A percentile compares a stretch with the other conserved stretches of the same genome.
Conservation (phyloP, 2,797 vertebrate species). For the Lagocephalus sceleratus region DNA sequence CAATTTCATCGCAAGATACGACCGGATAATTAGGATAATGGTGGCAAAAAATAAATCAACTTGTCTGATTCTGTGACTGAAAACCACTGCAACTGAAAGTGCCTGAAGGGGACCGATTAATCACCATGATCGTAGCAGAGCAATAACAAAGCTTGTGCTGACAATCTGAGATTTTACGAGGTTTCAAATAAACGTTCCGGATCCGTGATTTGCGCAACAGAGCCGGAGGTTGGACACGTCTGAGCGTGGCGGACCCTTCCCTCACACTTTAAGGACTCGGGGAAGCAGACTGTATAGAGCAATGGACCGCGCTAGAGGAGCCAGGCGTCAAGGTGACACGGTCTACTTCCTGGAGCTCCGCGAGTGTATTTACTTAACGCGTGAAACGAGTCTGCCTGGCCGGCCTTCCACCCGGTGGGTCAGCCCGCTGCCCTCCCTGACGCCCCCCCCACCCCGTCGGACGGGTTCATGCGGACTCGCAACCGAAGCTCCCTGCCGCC, state of each 20-base stretch:
- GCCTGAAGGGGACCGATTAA: background rate
- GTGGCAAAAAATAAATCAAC: slow-evolving; percentile 3
- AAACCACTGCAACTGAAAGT: too few relatives aligned
- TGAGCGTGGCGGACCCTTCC: slow-evolving; percentile 49
- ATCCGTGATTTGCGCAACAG: slow-evolving; percentile 40
- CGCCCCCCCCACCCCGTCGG: slow-evolving; percentile 2
- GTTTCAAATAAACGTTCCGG: slow-evolving; percentile 38
- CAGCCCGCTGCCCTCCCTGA: slow-evolving; percentile 21
- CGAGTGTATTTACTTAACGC: slow-evolving; percentile 58
- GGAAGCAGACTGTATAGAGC: slow-evolving; percentile 54
- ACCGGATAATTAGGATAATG: slow-evolving; percentile 4
- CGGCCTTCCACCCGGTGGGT: slow-evolving; percentile 34
- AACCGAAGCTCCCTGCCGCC: slow-evolving; percentile 48
- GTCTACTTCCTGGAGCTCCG: slow-evolving; percentile 54
- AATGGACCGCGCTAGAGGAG: slow-evolving; percentile 34
- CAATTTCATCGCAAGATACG: too few relatives aligned
- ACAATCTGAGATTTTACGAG: slow-evolving; percentile 37
- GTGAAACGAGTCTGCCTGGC: slow-evolving; percentile 39
- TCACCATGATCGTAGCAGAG: background rate
- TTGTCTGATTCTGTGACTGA: too few relatives aligned
- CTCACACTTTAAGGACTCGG: slow-evolving; percentile 53
- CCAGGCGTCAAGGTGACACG: slow-evolving; percentile 56
- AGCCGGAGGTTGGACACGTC: slow-evolving; percentile 28
- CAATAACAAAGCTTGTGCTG: slow-evolving; percentile 29
- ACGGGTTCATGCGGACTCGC: slow-evolving; percentile 21